Evolutionary conservation across 2,888 invertebrate species (phyloP), one percentile per base, ranked within the genome.

Genomic region (Tetropium fuscum): DNA sequence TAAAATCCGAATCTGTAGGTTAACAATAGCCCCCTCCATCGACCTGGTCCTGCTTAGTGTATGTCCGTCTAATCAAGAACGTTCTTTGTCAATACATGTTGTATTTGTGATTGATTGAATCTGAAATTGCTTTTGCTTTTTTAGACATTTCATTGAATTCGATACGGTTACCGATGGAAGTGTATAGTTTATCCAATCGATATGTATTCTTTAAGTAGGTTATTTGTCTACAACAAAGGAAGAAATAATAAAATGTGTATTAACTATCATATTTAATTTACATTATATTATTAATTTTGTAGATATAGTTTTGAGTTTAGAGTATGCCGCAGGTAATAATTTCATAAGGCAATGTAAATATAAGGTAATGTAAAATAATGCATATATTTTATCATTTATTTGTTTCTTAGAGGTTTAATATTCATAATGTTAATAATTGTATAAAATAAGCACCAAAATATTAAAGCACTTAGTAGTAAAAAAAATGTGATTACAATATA

Each of bases 21-120:
- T 69, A 76, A 79, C 79, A 80, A 80, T 76, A 67, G 74, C 69
- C 71, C 71, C 72, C 74, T 71, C 72, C 67, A 70, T 36, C 70
- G 70, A 73, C 72, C 70, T 62, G 63, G 71, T 66, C 69, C 73
- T 74, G 72, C 71, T 72, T 71, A 73, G 60, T 71, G 74, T 70
- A 74, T 73, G 78, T 76, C 76, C 77, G 76, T 76, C 78, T 80
- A 79, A 80, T 80, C 79, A 79, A 77, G 76, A 74, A 74, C 69
- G 75, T 71, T 73, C 76, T 77, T 79, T 80, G 78, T 80, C 77
- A 77, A 76, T 77, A 74, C 74, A 77, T 69, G 73, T 72, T 73
- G 75, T 78, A 76, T 78, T 78, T 76, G 75, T 78, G 78, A 78
- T 78, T 78, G 78, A 79, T 78, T 78, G 78, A 78, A 74, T 77